Base-by-base conservation (phyloP, 2,113 vertebrate genomes). In the Apodemus sylvaticus region DNA sequence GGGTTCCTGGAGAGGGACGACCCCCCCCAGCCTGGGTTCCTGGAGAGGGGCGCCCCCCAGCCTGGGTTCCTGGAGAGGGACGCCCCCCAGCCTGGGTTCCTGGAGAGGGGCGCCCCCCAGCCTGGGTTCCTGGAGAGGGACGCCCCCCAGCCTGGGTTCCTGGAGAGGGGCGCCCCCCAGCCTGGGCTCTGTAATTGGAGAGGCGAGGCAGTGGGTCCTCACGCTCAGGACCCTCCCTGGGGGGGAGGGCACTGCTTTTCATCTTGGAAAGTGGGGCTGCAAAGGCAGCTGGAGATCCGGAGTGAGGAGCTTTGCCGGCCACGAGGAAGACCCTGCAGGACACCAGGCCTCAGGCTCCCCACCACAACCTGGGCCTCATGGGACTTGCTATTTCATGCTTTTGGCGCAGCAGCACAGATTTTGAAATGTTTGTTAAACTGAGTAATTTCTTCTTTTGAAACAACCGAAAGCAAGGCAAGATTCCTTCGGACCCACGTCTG, bases 361-460 rank as follows among this genome's bases (percentile, higher is more conserved):
- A 48, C 89, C 45, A 71, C 58, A 91, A 31, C 48, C 2, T 5
- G 16, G 93, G 62, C 68, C 87, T 96, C 70, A 45, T 6, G 36
- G 48, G 83, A 86, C 66, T 94, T 88, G 83, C 39, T 36, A 90
- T 36, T 62, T 91, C 36, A 53, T 79, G 79, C 19, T 34, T 86
- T 74, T 77, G 89, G 71, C 53, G 31, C 83, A 85, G 58, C 42
- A 58, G 10, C 20, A 71, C 36, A 70, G 95, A 86, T 71, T 94
- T 77, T 77, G 86, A 85, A 95, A 86, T 60, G 58, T 81, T 68
- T 89, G 93, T 74, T 96, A 78, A 91, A 85, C 0, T n/a, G 55
- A 94, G 71, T 89, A 60, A 92, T 53, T 77, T 83, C 17, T 93
- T 45, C 66, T 29, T 82, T 76, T 24, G 55, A 71, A 96, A 78